Percentiles rank a stretch among this genome's conserved stretches.
These are phyloP conservation scores for Periophthalmus modestus DNA, from an alignment of 2,113 vertebrate species.

Conservation along the genomic window DNA sequence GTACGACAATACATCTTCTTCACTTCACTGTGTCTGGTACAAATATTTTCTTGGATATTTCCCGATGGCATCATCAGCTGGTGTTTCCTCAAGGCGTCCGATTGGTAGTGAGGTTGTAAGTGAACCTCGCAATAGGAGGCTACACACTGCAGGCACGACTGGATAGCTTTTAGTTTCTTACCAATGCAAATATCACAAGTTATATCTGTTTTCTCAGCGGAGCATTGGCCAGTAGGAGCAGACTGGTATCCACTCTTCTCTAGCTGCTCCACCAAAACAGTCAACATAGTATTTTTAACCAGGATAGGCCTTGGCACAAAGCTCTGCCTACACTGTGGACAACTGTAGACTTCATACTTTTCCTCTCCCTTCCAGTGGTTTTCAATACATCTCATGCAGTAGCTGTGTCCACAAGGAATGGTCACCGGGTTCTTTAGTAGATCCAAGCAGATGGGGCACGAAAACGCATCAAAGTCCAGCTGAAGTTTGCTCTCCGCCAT, in stretches of 20 bases:
- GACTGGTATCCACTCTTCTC: slow-evolving; percentile 67
- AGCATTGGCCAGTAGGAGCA: slow-evolving; percentile 52
- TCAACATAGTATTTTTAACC: slow-evolving; percentile 91
- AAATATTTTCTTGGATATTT: slow-evolving; percentile 84
- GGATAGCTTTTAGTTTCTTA: slow-evolving; percentile 71
- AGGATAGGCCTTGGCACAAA: slow-evolving; percentile 84
- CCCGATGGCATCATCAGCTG: slow-evolving; percentile 80
- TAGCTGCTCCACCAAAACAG: slow-evolving; percentile 87
- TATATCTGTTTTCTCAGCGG: slow-evolving; percentile 63
- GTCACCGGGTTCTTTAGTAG: slow-evolving; percentile 87
- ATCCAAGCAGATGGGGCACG: slow-evolving; percentile 91
- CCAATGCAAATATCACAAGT: slow-evolving; percentile 84
- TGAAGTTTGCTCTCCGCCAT: slow-evolving; percentile 3
- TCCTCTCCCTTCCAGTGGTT: slow-evolving; percentile 83
- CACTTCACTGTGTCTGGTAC: slow-evolving; percentile 87
- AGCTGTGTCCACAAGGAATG: slow-evolving; percentile 92
- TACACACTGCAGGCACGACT: slow-evolving; percentile 89
- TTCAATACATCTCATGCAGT: slow-evolving; percentile 86
- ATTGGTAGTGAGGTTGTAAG: slow-evolving; percentile 84
- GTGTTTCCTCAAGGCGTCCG: slow-evolving; percentile 82
- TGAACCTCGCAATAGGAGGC: slow-evolving; percentile 87
- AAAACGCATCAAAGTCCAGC: slow-evolving; percentile 56
- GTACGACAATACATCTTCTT: slow-evolving; percentile 88
- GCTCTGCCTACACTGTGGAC: slow-evolving; percentile 87
- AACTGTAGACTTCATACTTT: slow-evolving; percentile 76